These are phyloP conservation scores for Sinopyrophorus schimmeli DNA, from an alignment of 2,888 invertebrate genomes.

Conservation along the genomic window DNA sequence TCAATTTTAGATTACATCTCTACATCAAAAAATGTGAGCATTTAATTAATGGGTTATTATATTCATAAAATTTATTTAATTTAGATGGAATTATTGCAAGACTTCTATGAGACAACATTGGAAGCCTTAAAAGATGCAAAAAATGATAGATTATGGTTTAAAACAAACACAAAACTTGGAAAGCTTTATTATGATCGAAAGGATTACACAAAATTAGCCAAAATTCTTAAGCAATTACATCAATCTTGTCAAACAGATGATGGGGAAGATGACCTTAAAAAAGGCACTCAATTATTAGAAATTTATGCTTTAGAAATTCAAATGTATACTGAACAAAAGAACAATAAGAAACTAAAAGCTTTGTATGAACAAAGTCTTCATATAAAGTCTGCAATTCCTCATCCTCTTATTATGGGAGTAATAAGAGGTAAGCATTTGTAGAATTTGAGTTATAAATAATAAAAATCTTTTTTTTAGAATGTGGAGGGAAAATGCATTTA, in stretches of 20 bases:
- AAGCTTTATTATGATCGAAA: constrained; percentile 97
- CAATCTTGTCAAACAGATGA: constrained; percentile 98
- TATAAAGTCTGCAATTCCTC: constrained; percentile 99
- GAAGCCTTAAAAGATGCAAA: constrained; percentile 96
- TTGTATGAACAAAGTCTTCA: constrained; percentile 97
- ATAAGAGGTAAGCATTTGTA: constrained; percentile 74
- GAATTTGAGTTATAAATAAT: constrained; percentile 4
- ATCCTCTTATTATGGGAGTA: constrained; percentile 99
- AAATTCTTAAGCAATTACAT: constrained; percentile 95
- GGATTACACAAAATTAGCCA: constrained; percentile 92
- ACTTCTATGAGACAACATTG: constrained; percentile 96
- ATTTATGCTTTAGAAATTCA: constrained; percentile 99
- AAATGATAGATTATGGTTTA: constrained; percentile 99
- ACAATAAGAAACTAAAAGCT: constrained; percentile 95
- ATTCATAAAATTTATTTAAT: background rate
- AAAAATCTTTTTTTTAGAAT: constrained; percentile 69
- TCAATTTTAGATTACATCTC: constrained; percentile 99
- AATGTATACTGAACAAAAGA: constrained; percentile 99
- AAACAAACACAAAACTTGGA: constrained; percentile 98
- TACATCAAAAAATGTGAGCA: constrained; percentile 95
- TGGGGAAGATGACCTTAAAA: constrained; percentile 96
- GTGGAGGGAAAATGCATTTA: constrained; percentile 99
- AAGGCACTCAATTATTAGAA: constrained; percentile 96
- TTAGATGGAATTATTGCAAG: constrained; percentile 95
- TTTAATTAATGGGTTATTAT: background rate